Conservation (phyloP, 2,797 vertebrate genomes). For the Halcyon leucocephala region DNA sequence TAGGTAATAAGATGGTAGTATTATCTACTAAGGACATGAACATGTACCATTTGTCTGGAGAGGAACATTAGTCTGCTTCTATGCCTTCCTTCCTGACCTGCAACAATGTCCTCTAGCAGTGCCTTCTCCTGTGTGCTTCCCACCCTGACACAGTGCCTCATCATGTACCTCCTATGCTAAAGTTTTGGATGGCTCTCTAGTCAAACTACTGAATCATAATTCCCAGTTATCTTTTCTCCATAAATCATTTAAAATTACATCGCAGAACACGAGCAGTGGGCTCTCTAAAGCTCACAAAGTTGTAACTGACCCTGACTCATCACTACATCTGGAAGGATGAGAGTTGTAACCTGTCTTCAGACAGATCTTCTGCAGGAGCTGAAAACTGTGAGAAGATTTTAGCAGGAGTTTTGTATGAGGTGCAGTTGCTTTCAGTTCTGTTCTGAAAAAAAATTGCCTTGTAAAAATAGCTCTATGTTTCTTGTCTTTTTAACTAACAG, state of each 20-base stretch:
- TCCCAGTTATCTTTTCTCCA: neutral
- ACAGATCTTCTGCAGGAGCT: neutral
- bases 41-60: neutral
- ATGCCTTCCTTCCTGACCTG: neutral
- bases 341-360: neutral
- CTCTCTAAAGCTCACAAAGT: neutral
- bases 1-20: neutral
- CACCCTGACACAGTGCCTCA: neutral
- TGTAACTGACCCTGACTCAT: neutral
- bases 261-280: neutral
- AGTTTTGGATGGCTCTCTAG: neutral
- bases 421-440: neutral
- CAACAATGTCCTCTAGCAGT: neutral
- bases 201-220: neutral
- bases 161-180: neutral
- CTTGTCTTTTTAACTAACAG: neutral
- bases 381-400: neutral
- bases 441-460: neutral
- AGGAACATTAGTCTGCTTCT: neutral
- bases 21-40: neutral
- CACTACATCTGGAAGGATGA: neutral
- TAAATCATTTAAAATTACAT: neutral
- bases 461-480: neutral
- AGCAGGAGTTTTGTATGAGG: neutral
- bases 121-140: rapidly evolving